Evolutionary conservation across 1,140 invertebrate genomes (phyloP).

Genomic region (Gryon sp.): DNA sequence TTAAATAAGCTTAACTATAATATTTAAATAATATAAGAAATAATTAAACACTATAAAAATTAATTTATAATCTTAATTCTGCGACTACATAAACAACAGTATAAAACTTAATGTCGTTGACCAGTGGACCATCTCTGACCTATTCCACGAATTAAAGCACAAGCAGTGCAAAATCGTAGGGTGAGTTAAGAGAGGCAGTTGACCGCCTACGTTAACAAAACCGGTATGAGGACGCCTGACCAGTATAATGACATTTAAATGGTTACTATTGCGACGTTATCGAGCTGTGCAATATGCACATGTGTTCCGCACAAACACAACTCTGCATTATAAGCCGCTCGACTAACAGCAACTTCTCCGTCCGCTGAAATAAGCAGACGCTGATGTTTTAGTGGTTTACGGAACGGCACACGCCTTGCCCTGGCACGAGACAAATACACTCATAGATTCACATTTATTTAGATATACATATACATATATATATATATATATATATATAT

Average conservation of each 20-base stretch:
- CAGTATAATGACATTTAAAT: constrained; percentile 66
- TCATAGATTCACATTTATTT: no score
- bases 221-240: constrained; percentile 58
- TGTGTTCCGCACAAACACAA: constrained; percentile 6
- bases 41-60: no score
- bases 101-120: no score
- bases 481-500: no score
- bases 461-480: no score
- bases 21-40: no score
- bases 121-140: constrained; percentile 10
- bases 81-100: no score
- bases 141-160: neutral
- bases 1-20: no score
- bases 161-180: constrained; percentile 17
- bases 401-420: constrained; percentile 63
- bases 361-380: constrained; percentile 30
- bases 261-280: constrained; percentile 62
- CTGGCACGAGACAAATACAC: constrained; percentile 47
- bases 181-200: constrained; percentile 50
- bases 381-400: constrained; percentile 45
- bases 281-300: constrained; percentile 36
- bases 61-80: no score
- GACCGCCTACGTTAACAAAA: constrained; percentile 54
- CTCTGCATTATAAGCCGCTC: constrained; percentile 4
- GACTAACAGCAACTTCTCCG: constrained; percentile 25